Percentiles rank a stretch among this genome's conserved stretches.
Evolutionary conservation across 2,113 vertebrate species (phyloP).

Genomic region (Cyphomyrus plagiostoma): DNA sequence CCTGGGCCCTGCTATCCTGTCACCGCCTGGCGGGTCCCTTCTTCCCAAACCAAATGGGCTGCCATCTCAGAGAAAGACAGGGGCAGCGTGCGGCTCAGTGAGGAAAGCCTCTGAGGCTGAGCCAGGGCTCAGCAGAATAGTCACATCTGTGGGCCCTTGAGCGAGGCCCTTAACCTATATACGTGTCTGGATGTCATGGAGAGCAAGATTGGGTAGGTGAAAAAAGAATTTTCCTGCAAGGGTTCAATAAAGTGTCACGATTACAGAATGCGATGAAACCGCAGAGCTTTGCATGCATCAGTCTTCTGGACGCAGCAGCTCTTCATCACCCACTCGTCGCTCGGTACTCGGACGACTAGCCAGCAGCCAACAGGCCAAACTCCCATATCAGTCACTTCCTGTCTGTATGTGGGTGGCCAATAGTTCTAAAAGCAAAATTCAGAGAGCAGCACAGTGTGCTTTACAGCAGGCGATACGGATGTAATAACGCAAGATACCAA

Average conservation of each 20-base stretch:
- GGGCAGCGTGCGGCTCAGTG: neutral
- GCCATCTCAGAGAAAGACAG: neutral
- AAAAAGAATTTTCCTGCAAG: neutral
- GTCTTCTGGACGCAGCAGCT: neutral
- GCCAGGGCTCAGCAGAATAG: neutral
- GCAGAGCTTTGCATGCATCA: neutral
- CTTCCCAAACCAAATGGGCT: neutral
- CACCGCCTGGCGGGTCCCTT: neutral
- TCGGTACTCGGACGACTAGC: neutral
- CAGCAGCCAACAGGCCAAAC: neutral
- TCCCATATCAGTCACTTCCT: neutral
- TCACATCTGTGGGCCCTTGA: neutral
- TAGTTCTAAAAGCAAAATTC: neutral
- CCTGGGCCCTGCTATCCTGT: neutral
- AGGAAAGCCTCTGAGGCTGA: neutral
- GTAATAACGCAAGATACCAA: neutral
- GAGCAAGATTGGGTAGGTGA: neutral
- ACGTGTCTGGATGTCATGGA: neutral
- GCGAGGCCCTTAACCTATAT: neutral
- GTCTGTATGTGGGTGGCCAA: neutral
- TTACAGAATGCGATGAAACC: neutral
- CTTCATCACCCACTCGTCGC: neutral
- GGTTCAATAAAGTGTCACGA: neutral
- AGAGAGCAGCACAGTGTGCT: neutral
- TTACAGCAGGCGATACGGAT: neutral